Conservation (phyloP, 2,113 vertebrate genomes). For the Dipodomys stephensi region DNA sequence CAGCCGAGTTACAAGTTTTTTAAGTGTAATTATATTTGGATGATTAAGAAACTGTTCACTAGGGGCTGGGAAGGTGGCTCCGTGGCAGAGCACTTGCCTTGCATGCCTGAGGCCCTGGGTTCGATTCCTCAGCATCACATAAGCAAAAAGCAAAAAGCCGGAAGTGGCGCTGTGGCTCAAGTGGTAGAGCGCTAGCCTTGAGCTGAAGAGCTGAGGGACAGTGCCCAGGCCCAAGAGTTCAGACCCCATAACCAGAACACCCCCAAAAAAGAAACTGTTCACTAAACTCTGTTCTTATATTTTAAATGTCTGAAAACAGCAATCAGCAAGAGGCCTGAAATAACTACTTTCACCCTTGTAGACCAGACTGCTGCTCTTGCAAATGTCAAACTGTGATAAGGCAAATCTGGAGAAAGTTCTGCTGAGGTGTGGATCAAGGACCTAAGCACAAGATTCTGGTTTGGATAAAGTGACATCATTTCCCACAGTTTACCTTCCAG, state of each 20-base stretch:
- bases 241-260: too few species aligned
- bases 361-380: not conserved
- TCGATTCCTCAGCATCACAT: too few species aligned
- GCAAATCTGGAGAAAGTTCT: not conserved
- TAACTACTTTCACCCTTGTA: not conserved
- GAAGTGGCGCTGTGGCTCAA: too few species aligned
- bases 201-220: too few species aligned
- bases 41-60: not conserved
- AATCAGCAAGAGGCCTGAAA: not conserved
- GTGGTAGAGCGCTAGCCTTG: too few species aligned
- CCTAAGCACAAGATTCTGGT: not conserved
- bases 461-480: not conserved
- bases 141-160: too few species aligned
- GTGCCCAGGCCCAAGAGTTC: too few species aligned
- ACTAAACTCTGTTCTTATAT: not conserved
- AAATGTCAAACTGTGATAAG: not conserved
- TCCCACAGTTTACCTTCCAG: not conserved
- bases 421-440: not conserved
- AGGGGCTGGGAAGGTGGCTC: too few species aligned
- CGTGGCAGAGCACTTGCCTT: too few species aligned
- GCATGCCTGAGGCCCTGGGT: too few species aligned
- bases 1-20: not conserved
- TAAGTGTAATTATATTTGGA: not conserved
- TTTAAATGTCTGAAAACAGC: not conserved
- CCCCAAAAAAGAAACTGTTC: not conserved